These are phyloP conservation scores for Rhipidura dahli DNA, from an alignment of 2,113 vertebrate genomes.

Conservation along the genomic window DNA sequence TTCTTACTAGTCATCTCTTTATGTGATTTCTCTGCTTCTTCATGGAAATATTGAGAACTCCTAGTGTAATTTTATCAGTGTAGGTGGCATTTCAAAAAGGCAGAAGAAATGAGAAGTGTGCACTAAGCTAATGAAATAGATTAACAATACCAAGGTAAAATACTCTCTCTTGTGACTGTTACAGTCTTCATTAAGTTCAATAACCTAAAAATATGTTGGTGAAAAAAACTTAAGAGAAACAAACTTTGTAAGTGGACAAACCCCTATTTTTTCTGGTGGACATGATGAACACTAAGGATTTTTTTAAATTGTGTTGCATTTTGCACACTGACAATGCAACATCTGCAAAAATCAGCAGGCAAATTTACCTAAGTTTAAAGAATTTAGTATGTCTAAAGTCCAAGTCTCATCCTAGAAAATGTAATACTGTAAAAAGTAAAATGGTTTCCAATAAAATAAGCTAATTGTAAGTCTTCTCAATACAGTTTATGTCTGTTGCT, in stretches of 20 bases:
- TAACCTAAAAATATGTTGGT: neutral
- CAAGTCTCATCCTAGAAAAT: neutral
- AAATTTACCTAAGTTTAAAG: neutral
- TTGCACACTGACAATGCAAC: neutral
- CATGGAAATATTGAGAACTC: slow-evolving; percentile 29
- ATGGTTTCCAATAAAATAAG: neutral
- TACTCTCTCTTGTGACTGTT: neutral
- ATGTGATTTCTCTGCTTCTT: neutral
- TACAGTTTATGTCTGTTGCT: neutral
- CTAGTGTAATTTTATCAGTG: slow-evolving; percentile 30
- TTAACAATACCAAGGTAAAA: neutral
- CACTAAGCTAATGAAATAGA: slow-evolving; percentile 1
- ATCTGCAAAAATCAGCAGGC: neutral
- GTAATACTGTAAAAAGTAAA: neutral
- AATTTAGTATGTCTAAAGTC: neutral
- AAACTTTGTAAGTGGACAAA: neutral
- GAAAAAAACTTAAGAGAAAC: neutral
- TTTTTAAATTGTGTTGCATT: neutral
- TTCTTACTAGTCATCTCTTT: slow-evolving; percentile 9
- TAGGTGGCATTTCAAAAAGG: slow-evolving; percentile 56
- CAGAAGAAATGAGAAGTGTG: neutral
- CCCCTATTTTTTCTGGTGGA: neutral
- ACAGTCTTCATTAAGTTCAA: neutral
- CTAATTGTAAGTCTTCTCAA: neutral
- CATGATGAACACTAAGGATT: neutral